Percentiles rank a stretch among this genome's conserved stretches.
Evolutionary conservation across 2,888 invertebrate genomes (phyloP).

Genomic region (Seladonia tumulorum): DNA sequence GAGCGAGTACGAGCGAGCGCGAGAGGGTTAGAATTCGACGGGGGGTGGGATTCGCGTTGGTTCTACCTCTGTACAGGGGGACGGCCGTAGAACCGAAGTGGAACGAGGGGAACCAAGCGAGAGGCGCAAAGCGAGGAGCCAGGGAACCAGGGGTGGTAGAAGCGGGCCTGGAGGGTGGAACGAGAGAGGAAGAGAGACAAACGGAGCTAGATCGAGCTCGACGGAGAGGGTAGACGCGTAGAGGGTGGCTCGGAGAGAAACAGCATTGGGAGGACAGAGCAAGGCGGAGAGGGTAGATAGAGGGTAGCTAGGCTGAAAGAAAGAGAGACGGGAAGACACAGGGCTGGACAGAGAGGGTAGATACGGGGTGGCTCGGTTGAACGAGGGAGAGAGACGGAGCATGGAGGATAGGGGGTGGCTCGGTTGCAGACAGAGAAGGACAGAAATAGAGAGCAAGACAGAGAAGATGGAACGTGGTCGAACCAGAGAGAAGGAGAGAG

Average conservation of each 20-base stretch:
- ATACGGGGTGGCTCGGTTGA: too few relatives aligned
- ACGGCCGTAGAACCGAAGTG: conserved; percentile 51
- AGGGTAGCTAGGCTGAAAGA: conserved; percentile 28
- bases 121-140: background rate
- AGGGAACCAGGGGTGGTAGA: background rate
- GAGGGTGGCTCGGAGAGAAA: conserved; percentile 6
- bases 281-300: conserved; percentile 23
- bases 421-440: background rate
- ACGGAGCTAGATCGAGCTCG: background rate
- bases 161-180: background rate
- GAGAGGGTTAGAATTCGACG: conserved; percentile 47
- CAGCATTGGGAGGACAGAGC: conserved; percentile 42
- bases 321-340: too few relatives aligned
- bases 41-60: conserved; percentile 48
- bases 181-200: background rate
- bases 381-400: too few relatives aligned
- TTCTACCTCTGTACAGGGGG: conserved; percentile 34
- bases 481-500: conserved; percentile 33
- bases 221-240: background rate
- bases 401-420: too few relatives aligned
- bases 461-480: background rate
- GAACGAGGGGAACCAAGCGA: conserved; percentile 20
- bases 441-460: conserved; percentile 23
- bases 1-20: conserved; percentile 7
- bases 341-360: too few relatives aligned